These are phyloP conservation scores for Bursaphelenchus okinawaensis DNA, from an alignment of 2,888 invertebrate genomes.

Conservation along the genomic window DNA sequence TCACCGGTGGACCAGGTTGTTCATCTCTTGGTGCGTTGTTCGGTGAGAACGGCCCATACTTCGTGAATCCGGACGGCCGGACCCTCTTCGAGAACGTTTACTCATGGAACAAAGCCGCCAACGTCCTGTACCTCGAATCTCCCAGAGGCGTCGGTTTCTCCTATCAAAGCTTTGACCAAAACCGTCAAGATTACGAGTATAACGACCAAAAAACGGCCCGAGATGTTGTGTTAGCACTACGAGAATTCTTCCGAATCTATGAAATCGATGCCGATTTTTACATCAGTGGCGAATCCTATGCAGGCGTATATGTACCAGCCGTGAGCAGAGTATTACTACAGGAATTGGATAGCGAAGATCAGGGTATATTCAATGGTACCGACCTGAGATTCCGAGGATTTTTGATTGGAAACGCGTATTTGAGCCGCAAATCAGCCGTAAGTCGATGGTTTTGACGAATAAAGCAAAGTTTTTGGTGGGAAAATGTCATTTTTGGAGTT, in stretches of 20 bases:
- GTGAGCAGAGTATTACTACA: conserved; percentile 2
- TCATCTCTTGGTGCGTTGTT: conserved; percentile 57
- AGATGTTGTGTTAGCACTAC: conserved; percentile 3
- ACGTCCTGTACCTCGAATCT: conserved; percentile 62
- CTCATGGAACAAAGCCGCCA: conserved; percentile 60
- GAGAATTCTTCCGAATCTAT: conserved; percentile 39
- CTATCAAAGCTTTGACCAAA: conserved; percentile 58
- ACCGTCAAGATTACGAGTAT: conserved; percentile 29
- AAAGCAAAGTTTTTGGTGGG: conserved; percentile 5
- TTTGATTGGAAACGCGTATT: conserved; percentile 46
- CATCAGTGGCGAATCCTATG: conserved; percentile 59
- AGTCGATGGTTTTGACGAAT: background rate
- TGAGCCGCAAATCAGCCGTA: conserved; percentile 23
- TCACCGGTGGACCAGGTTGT: conserved; percentile 60
- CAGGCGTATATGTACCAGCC: conserved; percentile 23
- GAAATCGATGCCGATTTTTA: conserved; percentile 60
- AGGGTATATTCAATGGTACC: conserved; percentile 6
- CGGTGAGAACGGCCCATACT: conserved; percentile 61
- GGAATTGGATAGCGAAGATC: conserved; percentile 8
- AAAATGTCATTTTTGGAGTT: too few species aligned
- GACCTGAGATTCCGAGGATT: conserved; percentile 41
- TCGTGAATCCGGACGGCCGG: conserved; percentile 50
- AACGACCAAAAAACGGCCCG: conserved; percentile 50
- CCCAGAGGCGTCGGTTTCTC: conserved; percentile 63
- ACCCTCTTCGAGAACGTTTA: conserved; percentile 55